phyloP scores from a whole-genome alignment of 2,797 vertebrate species.

The Enteromius trimaculatus region DNA sequence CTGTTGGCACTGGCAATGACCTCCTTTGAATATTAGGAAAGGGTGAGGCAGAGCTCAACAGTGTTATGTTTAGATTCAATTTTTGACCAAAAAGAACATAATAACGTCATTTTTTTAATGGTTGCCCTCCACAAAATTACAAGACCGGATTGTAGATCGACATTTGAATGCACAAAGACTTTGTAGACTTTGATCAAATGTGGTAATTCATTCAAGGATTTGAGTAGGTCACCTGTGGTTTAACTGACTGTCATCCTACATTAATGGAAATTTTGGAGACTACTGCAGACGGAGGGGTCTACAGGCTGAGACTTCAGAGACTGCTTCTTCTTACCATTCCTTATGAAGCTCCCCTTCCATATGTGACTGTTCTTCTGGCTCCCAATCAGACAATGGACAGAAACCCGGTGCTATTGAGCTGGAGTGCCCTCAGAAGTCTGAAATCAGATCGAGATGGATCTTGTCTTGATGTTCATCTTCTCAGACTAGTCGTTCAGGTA shows the following conservation, averaged over 20 bases:
- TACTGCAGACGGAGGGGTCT: conserved; percentile 26
- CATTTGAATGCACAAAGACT: conserved; percentile 35
- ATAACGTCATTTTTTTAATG: conserved; percentile 4
- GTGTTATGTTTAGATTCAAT: conserved; percentile 26
- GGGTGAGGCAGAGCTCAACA: conserved; percentile 61
- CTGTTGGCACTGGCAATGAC: conserved; percentile 65
- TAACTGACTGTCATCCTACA: conserved; percentile 8
- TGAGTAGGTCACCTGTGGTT: conserved; percentile 25
- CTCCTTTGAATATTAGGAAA: conserved; percentile 72
- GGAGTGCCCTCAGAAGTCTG: conserved; percentile 67
- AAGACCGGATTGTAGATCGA: conserved; percentile 33
- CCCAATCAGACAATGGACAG: conserved; percentile 59
- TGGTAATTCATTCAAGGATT: conserved; percentile 37
- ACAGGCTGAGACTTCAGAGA: conserved; percentile 36
- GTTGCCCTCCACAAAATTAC: conserved; percentile 33
- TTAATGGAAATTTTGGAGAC: conserved; percentile 32
- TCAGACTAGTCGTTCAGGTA: conserved; percentile 71
- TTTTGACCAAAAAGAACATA: conserved; percentile 14
- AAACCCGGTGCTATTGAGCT: conserved; percentile 74
- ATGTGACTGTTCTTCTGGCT: conserved; percentile 62
- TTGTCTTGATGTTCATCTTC: conserved; percentile 45
- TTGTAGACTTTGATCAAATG: conserved; percentile 39
- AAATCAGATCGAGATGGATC: conserved; percentile 38
- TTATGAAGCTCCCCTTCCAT: conserved; percentile 33
- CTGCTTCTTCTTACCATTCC: conserved; percentile 48